These are phyloP conservation scores for Phaedon cochleariae DNA, from an alignment of 2,888 invertebrate species.

Conservation along the genomic window DNA sequence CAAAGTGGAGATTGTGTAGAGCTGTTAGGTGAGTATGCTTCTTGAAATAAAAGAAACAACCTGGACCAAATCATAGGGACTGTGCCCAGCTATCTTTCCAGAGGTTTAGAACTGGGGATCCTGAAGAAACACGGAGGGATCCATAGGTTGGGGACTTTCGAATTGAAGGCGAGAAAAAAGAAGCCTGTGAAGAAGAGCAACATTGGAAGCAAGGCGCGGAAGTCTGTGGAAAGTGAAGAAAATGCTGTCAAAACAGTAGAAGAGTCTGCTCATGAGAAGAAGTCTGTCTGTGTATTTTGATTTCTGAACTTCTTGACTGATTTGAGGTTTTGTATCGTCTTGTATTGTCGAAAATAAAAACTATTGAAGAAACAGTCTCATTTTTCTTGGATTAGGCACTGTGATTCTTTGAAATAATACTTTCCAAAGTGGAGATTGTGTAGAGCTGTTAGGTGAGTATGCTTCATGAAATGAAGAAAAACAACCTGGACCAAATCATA, in stretches of 20 bases:
- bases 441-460: too few species aligned
- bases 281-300: not conserved
- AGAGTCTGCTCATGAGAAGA: not conserved
- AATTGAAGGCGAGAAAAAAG: constrained; percentile 28
- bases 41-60: too few species aligned
- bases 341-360: not conserved
- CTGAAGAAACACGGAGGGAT: constrained; percentile 36
- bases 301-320: not conserved
- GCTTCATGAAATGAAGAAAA: too few species aligned
- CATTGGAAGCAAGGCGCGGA: not conserved
- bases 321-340: not conserved
- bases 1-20: too few species aligned
- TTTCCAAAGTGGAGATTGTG: too few species aligned
- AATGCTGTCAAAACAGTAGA: not conserved
- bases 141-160: constrained; percentile 39
- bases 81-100: constrained; percentile 37
- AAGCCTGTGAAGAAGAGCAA: constrained; percentile 10
- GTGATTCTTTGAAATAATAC: too few species aligned
- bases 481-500: constrained; percentile 24
- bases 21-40: too few species aligned
- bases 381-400: too few species aligned
- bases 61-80: constrained; percentile 25
- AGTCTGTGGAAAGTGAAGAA: not conserved
- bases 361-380: too few species aligned
- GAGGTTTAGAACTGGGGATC: constrained; percentile 44